phyloP scores from a whole-genome alignment of 2,113 vertebrate species.

The Cebus imitator region DNA sequence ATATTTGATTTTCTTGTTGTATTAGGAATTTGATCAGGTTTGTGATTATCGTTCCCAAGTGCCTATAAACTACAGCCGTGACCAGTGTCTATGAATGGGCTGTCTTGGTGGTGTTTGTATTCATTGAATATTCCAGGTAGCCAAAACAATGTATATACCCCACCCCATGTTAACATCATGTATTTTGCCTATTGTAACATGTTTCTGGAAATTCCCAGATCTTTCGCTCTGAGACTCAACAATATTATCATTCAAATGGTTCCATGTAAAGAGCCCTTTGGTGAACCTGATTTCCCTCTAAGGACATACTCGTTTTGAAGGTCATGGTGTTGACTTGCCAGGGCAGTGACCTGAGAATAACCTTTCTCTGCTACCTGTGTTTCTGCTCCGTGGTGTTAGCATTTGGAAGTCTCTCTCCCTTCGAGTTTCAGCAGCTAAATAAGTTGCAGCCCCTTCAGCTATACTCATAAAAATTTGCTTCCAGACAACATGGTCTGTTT shows the following conservation, averaged over 20 bases:
- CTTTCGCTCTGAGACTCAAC: conserved; percentile 64
- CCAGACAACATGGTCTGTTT: conserved; percentile 92
- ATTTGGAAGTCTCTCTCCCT: conserved; percentile 84
- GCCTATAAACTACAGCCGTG: background rate
- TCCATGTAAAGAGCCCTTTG: conserved; percentile 76
- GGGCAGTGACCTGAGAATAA: conserved; percentile 86
- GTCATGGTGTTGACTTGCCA: conserved; percentile 81
- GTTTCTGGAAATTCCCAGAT: conserved; percentile 74
- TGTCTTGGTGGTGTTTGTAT: background rate
- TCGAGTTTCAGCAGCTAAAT: conserved; percentile 87
- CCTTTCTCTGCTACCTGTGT: conserved; percentile 86
- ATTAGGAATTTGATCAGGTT: background rate
- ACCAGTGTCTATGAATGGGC: background rate
- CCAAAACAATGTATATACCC: conserved; percentile 52
- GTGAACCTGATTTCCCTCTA: conserved; percentile 81
- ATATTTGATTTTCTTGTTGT: background rate
- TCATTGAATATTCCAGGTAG: background rate
- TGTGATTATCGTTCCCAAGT: background rate
- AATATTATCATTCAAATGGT: conserved; percentile 70
- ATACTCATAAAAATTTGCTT: conserved; percentile 93
- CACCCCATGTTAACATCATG: conserved; percentile 44
- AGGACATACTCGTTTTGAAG: conserved; percentile 84
- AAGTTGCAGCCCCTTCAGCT: conserved; percentile 90
- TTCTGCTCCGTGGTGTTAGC: conserved; percentile 81
- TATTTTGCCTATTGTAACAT: conserved; percentile 73